A percentile compares a stretch with the other conserved stretches of the same genome.
Evolutionary conservation across 2,797 vertebrate genomes (phyloP).

Genomic region (Leuciscus waleckii): DNA sequence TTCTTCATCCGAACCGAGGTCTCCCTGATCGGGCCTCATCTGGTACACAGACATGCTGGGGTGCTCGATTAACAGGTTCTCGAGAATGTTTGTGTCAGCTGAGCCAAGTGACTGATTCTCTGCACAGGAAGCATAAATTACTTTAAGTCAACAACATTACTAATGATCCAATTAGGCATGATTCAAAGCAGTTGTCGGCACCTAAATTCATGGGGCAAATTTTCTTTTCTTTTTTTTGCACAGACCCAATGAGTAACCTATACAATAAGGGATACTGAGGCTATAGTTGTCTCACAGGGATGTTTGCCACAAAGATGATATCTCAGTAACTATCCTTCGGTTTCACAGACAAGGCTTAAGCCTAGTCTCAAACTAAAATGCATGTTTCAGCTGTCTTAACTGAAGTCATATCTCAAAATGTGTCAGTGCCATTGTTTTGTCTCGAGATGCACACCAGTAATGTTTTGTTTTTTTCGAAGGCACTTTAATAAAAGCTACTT

Average conservation of each 20-base stretch:
- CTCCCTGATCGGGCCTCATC: constrained; percentile 67
- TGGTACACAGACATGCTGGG: constrained; percentile 83
- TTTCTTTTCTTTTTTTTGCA: neutral
- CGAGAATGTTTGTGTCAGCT: constrained; percentile 69
- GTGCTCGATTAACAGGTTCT: constrained; percentile 81
- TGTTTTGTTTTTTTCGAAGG: too few species aligned
- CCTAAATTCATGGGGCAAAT: neutral
- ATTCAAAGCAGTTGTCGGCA: neutral
- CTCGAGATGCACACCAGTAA: too few species aligned
- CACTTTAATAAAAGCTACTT: too few species aligned
- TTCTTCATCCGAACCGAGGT: constrained; percentile 67
- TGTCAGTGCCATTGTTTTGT: too few species aligned
- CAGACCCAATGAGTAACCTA: neutral
- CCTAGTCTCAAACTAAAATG: too few species aligned
- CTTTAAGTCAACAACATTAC: neutral
- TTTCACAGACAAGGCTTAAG: too few species aligned
- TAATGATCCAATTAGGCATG: neutral
- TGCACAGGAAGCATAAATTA: constrained; percentile 47
- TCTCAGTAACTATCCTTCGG: neutral
- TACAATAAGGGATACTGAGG: neutral
- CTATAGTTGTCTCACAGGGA: neutral
- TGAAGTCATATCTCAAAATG: too few species aligned
- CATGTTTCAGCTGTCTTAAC: too few species aligned
- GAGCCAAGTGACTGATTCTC: constrained; percentile 59
- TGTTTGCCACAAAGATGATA: neutral